These are phyloP conservation scores for Conus canariensis DNA, from an alignment of 2,888 invertebrate genomes.

Conservation along the genomic window DNA sequence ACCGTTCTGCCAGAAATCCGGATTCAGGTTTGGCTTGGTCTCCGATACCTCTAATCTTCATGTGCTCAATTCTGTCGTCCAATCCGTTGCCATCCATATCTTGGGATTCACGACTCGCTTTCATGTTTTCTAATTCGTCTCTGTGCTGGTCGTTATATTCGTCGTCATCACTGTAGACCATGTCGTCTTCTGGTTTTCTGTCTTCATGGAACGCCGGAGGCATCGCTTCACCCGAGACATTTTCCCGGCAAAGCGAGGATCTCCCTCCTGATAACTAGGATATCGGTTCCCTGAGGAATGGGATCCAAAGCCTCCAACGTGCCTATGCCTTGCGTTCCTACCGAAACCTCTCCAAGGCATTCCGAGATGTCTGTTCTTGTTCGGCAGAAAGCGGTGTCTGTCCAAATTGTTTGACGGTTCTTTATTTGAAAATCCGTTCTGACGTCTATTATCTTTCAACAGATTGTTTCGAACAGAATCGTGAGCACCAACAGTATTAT, in stretches of 20 bases:
- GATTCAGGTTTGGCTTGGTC: neutral
- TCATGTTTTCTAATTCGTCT: too few species aligned
- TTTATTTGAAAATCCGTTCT: too few species aligned
- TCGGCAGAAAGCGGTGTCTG: neutral
- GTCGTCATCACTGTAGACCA: too few species aligned
- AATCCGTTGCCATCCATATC: neutral
- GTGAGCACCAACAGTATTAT: neutral
- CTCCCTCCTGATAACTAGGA: neutral
- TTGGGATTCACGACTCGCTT: neutral
- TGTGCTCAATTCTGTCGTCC: neutral
- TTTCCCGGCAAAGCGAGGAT: neutral
- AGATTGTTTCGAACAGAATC: neutral
- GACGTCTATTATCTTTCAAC: neutral
- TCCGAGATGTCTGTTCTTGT: neutral
- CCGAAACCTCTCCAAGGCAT: neutral
- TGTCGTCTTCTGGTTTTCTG: too few species aligned
- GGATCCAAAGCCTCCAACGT: too few species aligned
- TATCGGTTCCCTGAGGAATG: too few species aligned
- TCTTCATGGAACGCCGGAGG: too few species aligned
- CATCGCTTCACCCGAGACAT: too few species aligned
- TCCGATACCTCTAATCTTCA: neutral
- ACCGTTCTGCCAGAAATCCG: neutral
- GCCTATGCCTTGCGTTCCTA: neutral
- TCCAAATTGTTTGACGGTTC: too few species aligned
- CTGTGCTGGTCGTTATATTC: too few species aligned